Evolutionary conservation across 2,888 invertebrate species (phyloP).

Genomic region (Eledona agricola): DNA sequence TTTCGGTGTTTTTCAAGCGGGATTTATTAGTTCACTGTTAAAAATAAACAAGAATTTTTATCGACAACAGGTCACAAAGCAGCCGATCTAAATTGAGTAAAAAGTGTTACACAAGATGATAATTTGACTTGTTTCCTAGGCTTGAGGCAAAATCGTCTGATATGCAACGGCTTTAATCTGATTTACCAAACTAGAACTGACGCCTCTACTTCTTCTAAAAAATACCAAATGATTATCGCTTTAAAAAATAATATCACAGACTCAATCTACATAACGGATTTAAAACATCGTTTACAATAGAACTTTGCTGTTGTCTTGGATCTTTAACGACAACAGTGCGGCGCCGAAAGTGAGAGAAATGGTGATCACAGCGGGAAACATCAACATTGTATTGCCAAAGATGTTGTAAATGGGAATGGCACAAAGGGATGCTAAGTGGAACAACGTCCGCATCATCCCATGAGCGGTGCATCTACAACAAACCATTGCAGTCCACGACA

Average conservation of each 20-base stretch:
- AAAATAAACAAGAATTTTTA: constrained; percentile 36
- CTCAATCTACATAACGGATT: constrained; percentile 31
- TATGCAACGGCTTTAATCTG: constrained; percentile 38
- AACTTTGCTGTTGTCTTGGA: constrained; percentile 61
- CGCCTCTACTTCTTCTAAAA: constrained; percentile 14
- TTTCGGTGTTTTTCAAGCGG: constrained; percentile 34
- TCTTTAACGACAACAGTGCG: constrained; percentile 56
- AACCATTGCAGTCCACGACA: constrained; percentile 11
- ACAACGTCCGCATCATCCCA: constrained; percentile 66
- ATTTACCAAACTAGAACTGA: constrained; percentile 18
- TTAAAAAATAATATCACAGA: constrained; percentile 42
- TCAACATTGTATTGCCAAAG: constrained; percentile 56
- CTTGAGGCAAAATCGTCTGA: constrained; percentile 38
- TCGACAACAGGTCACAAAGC: constrained; percentile 29
- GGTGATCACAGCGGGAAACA: constrained; percentile 59
- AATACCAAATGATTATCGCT: constrained; percentile 13
- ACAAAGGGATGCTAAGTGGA: constrained; percentile 64
- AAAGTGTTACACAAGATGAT: constrained; percentile 24
- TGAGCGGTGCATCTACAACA: constrained; percentile 67
- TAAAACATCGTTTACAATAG: constrained; percentile 54
- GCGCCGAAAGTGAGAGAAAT: constrained; percentile 55
- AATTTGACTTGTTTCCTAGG: constrained; percentile 38
- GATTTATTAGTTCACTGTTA: constrained; percentile 35
- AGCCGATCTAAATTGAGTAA: constrained; percentile 20
- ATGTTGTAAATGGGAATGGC: constrained; percentile 62